Evolutionary conservation across 2,888 invertebrate species (phyloP).

Genomic region (Aphrophora alni): DNA sequence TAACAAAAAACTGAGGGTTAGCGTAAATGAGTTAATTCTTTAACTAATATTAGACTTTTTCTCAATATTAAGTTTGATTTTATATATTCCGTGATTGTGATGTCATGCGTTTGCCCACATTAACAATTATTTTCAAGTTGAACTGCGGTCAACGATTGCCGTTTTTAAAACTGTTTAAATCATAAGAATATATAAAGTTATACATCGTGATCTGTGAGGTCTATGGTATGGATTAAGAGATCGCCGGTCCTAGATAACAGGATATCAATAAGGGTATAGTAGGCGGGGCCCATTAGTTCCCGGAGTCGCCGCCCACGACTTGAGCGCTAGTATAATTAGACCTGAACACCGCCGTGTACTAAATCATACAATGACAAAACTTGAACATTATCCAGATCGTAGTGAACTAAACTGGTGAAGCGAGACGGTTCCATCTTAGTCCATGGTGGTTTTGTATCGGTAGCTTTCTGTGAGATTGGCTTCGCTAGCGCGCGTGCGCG

Average conservation of each 20-base stretch:
- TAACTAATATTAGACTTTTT: no score
- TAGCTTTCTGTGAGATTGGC: slow-evolving; percentile 15
- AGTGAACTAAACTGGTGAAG: not conserved
- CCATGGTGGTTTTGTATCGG: not conserved
- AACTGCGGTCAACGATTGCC: not conserved
- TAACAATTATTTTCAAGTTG: no score
- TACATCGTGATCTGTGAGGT: not conserved
- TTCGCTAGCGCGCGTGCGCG: not conserved
- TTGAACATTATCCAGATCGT: slow-evolving; percentile 33
- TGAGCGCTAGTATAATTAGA: slow-evolving; percentile 31
- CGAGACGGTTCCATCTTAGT: not conserved
- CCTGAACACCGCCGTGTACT: slow-evolving; percentile 24
- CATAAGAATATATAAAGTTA: slow-evolving; percentile 2
- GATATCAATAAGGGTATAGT: slow-evolving; percentile 37
- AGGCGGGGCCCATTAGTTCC: slow-evolving; percentile 37
- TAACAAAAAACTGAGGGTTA: no score
- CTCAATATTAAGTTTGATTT: no score
- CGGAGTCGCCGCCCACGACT: slow-evolving; percentile 23
- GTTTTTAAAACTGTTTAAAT: not conserved
- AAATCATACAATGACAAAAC: slow-evolving; percentile 37
- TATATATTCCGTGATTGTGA: not conserved
- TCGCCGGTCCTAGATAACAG: slow-evolving; percentile 38
- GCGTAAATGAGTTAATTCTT: no score
- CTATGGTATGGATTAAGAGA: slow-evolving; percentile 32
- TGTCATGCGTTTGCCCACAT: not conserved